Percentiles rank a stretch among this genome's conserved stretches.
Conservation (phyloP, 1,140 invertebrate species). For the Tenebrio molitor region DNA sequence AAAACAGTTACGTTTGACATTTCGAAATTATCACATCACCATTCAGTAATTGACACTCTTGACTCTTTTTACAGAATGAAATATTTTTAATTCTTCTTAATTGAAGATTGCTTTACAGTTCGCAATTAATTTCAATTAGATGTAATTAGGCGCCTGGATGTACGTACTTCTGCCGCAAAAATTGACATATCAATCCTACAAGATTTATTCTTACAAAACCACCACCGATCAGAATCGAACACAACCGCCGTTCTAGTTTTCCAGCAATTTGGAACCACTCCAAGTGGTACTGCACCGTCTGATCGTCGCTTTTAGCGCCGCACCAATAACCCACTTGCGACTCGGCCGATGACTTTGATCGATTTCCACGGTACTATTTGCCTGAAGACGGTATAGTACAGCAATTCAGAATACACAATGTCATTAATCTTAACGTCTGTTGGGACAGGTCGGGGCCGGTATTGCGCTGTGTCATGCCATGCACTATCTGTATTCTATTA, state of each 20-base stretch:
- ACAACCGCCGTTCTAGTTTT: constrained; percentile 18
- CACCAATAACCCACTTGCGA: constrained; percentile 27
- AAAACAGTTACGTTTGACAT: too few relatives aligned
- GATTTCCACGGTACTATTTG: constrained; percentile 38
- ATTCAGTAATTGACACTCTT: too few relatives aligned
- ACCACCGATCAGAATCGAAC: too few relatives aligned
- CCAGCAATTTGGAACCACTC: not conserved
- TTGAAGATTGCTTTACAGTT: too few relatives aligned
- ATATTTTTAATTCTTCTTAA: too few relatives aligned
- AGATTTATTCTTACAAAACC: too few relatives aligned
- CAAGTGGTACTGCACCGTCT: constrained; percentile 15
- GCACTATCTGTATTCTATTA: constrained; percentile 53
- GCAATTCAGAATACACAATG: constrained; percentile 48
- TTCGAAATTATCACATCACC: too few relatives aligned
- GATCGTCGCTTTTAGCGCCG: not conserved
- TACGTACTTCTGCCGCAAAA: too few relatives aligned
- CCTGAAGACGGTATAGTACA: constrained; percentile 32
- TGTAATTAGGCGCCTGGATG: too few relatives aligned
- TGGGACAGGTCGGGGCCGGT: constrained; percentile 52
- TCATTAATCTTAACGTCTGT: constrained; percentile 58
- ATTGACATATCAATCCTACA: too few relatives aligned
- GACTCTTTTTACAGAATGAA: too few relatives aligned
- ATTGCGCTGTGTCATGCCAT: constrained; percentile 58
- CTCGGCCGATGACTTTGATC: constrained; percentile 39
- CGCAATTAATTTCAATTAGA: too few relatives aligned